Percentiles rank a stretch among this genome's conserved stretches.
Conservation (phyloP, 2,797 vertebrate species). For the Pseudopleuronectes americanus region DNA sequence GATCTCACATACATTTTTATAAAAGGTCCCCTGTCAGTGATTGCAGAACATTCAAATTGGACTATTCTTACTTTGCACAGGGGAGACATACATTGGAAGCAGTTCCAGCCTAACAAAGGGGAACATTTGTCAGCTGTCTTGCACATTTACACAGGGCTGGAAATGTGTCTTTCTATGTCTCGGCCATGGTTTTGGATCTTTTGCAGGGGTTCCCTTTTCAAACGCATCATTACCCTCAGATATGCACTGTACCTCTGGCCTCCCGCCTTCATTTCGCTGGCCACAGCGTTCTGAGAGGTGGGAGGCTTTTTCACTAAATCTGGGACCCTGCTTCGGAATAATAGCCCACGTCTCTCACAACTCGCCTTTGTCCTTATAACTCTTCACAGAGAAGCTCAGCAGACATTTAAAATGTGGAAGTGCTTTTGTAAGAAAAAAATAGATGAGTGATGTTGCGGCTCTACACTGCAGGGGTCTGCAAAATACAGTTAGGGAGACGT, state of each 20-base stretch:
- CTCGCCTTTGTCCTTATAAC: conserved; percentile 20
- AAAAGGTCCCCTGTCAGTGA: neutral
- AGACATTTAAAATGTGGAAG: conserved; percentile 22
- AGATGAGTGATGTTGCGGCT: conserved; percentile 1
- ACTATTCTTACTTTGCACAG: conserved; percentile 16
- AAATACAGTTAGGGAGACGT: conserved; percentile 16
- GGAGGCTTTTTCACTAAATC: conserved; percentile 22
- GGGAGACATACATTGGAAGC: neutral
- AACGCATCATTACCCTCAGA: conserved; percentile 41
- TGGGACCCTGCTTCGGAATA: conserved; percentile 12
- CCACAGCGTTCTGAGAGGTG: conserved; percentile 12
- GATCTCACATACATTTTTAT: neutral
- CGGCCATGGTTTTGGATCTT: conserved; percentile 19
- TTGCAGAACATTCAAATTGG: neutral
- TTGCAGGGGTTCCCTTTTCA: neutral
- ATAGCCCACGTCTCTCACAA: conserved; percentile 23
- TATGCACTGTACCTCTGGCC: conserved; percentile 7
- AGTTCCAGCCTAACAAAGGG: neutral
- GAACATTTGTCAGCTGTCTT: conserved; percentile 2
- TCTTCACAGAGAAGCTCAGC: conserved; percentile 29
- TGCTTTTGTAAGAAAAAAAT: conserved; percentile 14
- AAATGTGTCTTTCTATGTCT: neutral
- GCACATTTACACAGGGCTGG: neutral
- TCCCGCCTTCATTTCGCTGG: conserved; percentile 8
- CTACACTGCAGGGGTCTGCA: neutral